Evolutionary conservation across 1,140 invertebrate genomes (phyloP).

Genomic region (Calephelis nemesis): DNA sequence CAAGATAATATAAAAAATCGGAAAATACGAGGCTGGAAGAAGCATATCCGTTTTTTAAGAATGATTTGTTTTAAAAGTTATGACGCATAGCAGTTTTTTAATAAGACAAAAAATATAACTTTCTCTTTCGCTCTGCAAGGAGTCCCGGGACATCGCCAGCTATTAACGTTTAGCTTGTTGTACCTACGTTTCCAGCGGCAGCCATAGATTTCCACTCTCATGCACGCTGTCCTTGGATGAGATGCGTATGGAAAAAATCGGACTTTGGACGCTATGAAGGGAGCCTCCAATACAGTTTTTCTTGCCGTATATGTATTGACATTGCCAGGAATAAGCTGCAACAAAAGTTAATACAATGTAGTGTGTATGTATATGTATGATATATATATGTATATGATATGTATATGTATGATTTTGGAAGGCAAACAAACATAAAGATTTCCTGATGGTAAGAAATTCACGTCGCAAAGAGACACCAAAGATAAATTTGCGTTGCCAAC

Average conservation of each 20-base stretch:
- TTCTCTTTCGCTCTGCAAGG: constrained; percentile 18
- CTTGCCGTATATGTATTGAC: constrained; percentile 92
- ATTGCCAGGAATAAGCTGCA: constrained; percentile 92
- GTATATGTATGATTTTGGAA: too few relatives aligned
- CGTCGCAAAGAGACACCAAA: too few relatives aligned
- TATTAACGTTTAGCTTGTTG: constrained; percentile 41
- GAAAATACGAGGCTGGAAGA: too few relatives aligned
- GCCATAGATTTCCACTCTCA: constrained; percentile 94
- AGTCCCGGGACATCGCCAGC: constrained; percentile 57
- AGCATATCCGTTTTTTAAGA: too few relatives aligned
- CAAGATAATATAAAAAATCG: too few relatives aligned
- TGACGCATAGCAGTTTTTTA: too few relatives aligned
- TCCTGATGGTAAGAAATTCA: too few relatives aligned
- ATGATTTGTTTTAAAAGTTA: too few relatives aligned
- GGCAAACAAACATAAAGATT: too few relatives aligned
- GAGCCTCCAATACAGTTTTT: constrained; percentile 88
- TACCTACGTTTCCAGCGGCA: constrained; percentile 92
- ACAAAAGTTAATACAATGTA: constrained; percentile 34
- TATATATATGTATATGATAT: too few relatives aligned
- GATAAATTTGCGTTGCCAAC: too few relatives aligned
- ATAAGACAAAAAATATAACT: constrained; percentile 25
- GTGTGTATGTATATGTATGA: too few relatives aligned
- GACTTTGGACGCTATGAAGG: constrained; percentile 91
- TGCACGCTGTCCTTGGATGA: constrained; percentile 93
- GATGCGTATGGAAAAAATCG: constrained; percentile 93